These are phyloP conservation scores for Drosophila gunungcola DNA, from an alignment of 1,140 invertebrate species.

Conservation along the genomic window DNA sequence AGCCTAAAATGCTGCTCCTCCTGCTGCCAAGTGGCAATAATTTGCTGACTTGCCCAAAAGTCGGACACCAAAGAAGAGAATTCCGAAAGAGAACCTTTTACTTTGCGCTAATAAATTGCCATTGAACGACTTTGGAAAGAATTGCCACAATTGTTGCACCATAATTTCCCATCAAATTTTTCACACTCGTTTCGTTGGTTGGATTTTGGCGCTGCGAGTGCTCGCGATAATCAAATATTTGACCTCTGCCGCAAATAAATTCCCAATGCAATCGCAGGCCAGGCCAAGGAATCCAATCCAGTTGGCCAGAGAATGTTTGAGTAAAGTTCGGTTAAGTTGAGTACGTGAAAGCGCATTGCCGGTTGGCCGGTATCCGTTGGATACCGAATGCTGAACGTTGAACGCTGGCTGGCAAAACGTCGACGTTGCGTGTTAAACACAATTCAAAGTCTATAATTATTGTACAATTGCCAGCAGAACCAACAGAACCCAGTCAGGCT, in stretches of 20 bases:
- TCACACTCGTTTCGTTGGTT: conserved; percentile 71
- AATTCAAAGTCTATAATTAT: conserved; percentile 84
- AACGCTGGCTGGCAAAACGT: conserved; percentile 50
- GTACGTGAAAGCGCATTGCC: conserved; percentile 75
- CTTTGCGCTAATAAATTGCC: conserved; percentile 82
- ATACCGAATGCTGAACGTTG: conserved; percentile 22
- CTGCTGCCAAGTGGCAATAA: conserved; percentile 71
- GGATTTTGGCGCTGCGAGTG: conserved; percentile 48
- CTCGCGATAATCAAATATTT: conserved; percentile 83
- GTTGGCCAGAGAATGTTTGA: neutral
- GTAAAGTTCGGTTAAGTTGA: conserved; percentile 18
- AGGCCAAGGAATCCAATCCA: conserved; percentile 28
- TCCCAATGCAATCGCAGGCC: conserved; percentile 73
- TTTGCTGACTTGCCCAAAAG: conserved; percentile 51
- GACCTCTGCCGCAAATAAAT: conserved; percentile 83
- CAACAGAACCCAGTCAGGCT: conserved; percentile 56
- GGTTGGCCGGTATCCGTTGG: conserved; percentile 29
- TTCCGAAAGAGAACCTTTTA: conserved; percentile 69
- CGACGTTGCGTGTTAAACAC: conserved; percentile 84
- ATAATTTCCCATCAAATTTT: conserved; percentile 84
- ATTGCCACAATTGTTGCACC: conserved; percentile 79
- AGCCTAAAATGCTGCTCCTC: conserved; percentile 33
- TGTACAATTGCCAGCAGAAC: conserved; percentile 82
- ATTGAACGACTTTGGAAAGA: conserved; percentile 70
- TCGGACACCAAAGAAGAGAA: conserved; percentile 23